These are phyloP conservation scores for Ameiurus melas DNA, from an alignment of 2,113 vertebrate species.

Conservation along the genomic window DNA sequence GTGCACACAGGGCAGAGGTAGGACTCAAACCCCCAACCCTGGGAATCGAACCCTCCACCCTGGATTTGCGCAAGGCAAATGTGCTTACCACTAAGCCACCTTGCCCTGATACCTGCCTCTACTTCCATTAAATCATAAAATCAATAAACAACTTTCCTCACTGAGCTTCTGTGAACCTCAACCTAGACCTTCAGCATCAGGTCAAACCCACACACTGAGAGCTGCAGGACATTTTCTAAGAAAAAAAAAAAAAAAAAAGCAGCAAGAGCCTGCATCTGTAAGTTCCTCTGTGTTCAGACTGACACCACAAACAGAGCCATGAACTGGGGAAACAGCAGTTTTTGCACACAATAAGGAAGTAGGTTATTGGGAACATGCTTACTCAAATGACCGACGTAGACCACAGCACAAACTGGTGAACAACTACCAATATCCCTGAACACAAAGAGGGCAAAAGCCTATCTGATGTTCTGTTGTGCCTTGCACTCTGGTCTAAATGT, in stretches of 20 bases:
- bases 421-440: neutral
- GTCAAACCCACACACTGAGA: neutral
- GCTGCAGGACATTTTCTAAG: neutral
- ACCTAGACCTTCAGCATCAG: neutral
- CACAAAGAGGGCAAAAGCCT: neutral
- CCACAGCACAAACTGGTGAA: neutral
- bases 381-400: neutral
- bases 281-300: neutral
- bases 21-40: too few relatives aligned
- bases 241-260: neutral
- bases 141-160: neutral
- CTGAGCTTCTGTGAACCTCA: neutral
- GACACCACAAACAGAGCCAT: neutral
- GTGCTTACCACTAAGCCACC: too few relatives aligned
- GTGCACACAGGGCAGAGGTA: too few relatives aligned
- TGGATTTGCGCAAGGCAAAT: too few relatives aligned
- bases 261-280: neutral
- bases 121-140: neutral
- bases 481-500: conserved; percentile 47
- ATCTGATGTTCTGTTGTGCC: conserved; percentile 34
- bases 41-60: too few relatives aligned
- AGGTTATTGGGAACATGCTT: neutral
- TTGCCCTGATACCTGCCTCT: neutral
- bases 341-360: neutral
- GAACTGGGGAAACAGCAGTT: neutral